Conservation (phyloP, 2,888 invertebrate genomes). For the Phortica magna region DNA sequence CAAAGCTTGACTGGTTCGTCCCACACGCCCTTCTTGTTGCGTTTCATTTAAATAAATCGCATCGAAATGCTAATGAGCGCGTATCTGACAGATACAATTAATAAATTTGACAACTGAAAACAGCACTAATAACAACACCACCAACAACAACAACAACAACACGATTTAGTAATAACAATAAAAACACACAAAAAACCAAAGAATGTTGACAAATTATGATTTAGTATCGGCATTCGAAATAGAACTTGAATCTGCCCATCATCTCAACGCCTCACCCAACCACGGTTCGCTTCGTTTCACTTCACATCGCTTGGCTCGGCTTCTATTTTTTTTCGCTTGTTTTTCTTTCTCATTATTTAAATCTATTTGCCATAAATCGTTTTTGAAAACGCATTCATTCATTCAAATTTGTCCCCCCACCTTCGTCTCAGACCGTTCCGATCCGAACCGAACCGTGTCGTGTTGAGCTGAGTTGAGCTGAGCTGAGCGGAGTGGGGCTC, state of each 20-base stretch:
- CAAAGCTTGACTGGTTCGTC: neutral
- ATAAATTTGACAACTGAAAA: slow-evolving; percentile 63
- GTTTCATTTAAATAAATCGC: slow-evolving; percentile 46
- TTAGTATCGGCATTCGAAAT: slow-evolving; percentile 58
- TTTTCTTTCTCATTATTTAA: slow-evolving; percentile 45
- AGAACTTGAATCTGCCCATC: slow-evolving; percentile 23
- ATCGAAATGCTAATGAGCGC: slow-evolving; percentile 70
- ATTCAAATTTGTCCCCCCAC: slow-evolving; percentile 33
- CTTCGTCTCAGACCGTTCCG: neutral
- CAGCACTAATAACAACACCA: slow-evolving; percentile 31
- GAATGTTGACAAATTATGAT: slow-evolving; percentile 73
- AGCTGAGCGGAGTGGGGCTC: neutral
- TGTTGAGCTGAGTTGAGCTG: neutral
- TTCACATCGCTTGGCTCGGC: neutral
- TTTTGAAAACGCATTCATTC: slow-evolving; percentile 59
- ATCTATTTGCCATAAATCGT: slow-evolving; percentile 46
- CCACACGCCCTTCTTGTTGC: neutral
- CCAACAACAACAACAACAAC: slow-evolving; percentile 38
- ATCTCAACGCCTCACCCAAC: too few species aligned
- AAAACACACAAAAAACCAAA: slow-evolving; percentile 54
- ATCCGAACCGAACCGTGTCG: neutral
- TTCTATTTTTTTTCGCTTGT: slow-evolving; percentile 34
- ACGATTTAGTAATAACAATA: slow-evolving; percentile 42
- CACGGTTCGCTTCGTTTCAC: too few species aligned
- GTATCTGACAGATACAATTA: slow-evolving; percentile 70